Evolutionary conservation across 2,888 invertebrate genomes (phyloP).

Genomic region (Synergus umbraculus): DNA sequence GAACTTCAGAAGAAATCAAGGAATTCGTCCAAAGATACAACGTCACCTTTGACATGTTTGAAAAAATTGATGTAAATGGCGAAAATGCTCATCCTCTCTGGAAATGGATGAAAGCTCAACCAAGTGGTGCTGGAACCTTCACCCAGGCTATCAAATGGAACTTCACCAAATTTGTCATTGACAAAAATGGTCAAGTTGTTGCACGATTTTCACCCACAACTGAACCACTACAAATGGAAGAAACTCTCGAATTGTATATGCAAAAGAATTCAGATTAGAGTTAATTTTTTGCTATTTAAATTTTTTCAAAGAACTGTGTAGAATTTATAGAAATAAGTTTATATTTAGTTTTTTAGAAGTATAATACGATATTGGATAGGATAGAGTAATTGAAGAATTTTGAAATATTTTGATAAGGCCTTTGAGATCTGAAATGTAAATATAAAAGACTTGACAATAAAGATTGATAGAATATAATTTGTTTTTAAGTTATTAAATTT

Average conservation of each 20-base stretch:
- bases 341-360: neutral
- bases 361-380: neutral
- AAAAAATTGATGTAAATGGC: constrained; percentile 76
- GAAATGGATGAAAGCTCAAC: constrained; percentile 74
- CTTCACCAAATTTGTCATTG: constrained; percentile 89
- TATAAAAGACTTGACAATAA: neutral
- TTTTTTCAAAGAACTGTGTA: neutral
- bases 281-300: neutral
- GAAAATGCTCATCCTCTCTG: constrained; percentile 76
- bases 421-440: neutral
- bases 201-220: constrained; percentile 81
- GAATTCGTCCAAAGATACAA: constrained; percentile 70
- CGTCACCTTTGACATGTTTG: constrained; percentile 74
- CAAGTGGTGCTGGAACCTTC: constrained; percentile 76
- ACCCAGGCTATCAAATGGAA: constrained; percentile 89
- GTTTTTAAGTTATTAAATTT: neutral
- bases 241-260: constrained; percentile 69
- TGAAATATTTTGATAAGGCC: neutral
- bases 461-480: neutral
- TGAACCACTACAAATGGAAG: constrained; percentile 78
- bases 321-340: neutral
- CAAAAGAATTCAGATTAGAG: neutral
- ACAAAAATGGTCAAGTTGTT: constrained; percentile 84
- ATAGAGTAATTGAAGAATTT: neutral
- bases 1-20: constrained; percentile 70